Base-by-base conservation (phyloP, 2,113 vertebrate species). In the Alligator mississippiensis region DNA sequence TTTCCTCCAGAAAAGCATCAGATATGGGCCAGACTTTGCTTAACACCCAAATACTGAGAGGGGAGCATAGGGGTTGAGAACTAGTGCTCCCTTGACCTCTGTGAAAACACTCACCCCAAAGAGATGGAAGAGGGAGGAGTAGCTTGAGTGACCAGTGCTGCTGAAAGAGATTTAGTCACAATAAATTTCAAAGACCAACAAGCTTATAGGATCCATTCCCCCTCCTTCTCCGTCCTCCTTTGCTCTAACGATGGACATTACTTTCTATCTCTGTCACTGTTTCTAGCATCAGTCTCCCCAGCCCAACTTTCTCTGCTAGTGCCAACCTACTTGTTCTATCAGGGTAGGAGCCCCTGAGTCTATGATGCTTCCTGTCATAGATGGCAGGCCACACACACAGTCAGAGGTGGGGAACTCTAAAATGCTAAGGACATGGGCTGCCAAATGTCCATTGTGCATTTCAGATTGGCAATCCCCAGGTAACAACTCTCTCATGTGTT, bases 191-290 rank as follows among this genome's bases (percentile, higher is more conserved):
- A 22, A 1, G 86, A 21, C 58, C 30, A 58, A 27, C 85, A 17
- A 9, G 18, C 0, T 0, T 1, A 63, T 38, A 28, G 16, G 22
- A 0, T 6, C 5, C 66, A 21, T 13, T 38, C 63, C 60, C 19
- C 47, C 47, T 47, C 47, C 47, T 62, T 18, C 21, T 24, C 34
- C 54, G 16, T 28, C 54, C 74, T 25, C 54, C 54, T 28, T 57
- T 54, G 25, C 75, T 57, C 14, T 55, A 75, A 27, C 25, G 25
- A 28, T 28, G 16, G 74, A 7, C 75, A 11, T 10, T 8, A 55
- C 9, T 24, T 61, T 34, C 59, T 77, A 24, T 21, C 12, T 11
- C 38, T 27, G 38, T 9, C 34, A 58, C 70, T 1, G 63, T 24
- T 4, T 24, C 59, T 21, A 34, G 18, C 59, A 2, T 30, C 83